Base-by-base conservation (phyloP, 2,888 invertebrate species). In the Aelia acuminata region DNA sequence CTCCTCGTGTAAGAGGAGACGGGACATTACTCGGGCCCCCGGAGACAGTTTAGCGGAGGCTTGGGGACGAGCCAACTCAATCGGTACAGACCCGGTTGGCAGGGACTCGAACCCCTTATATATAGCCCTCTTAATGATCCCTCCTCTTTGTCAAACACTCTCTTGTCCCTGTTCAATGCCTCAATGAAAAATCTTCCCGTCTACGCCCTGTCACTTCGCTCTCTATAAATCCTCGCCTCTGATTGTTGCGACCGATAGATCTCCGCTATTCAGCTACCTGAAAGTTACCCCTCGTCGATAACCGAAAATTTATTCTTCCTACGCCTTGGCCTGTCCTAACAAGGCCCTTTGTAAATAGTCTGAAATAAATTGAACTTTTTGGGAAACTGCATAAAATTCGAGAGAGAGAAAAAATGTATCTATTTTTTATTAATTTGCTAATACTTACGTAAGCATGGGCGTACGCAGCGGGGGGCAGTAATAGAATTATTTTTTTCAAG, bases 71-170 rank as follows among this genome's bases (percentile, higher is more conserved):
- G 39, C 75, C 75, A 75, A 75, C 39, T 75, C 75, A 75, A 75
- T 75, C 75, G 75, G 39, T 7, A 75, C 75, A 75, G 26, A 3
- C 8, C 35, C 35, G 75, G 8, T 75, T 75, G 75, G 75, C 75
- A 75, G 75, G 20, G 39, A 22, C 39, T 75, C 75, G 39, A 70
- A 39, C 10, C 75, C 75, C 75, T 75, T 39, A 75, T 75, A 75
- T 75, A 75, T 75, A 22, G 75, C 75, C 39, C 39, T 75, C 39
- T 39, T 75, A 75, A 75, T 75, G 75, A 75, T 75, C 39, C 75
- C 3, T 5, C 20, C 75, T 43, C 75, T 75, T 75, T 75, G 75
- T 75, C 75, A 75, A 75, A 75, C 75, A 75, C 20, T 43, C 75
- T 75, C 75, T 20, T 75, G 75, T 75, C 22, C 1, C 75, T 22